phyloP scores from a whole-genome alignment of 1,140 invertebrate genomes.

The Pseudomyrmex concolor region DNA sequence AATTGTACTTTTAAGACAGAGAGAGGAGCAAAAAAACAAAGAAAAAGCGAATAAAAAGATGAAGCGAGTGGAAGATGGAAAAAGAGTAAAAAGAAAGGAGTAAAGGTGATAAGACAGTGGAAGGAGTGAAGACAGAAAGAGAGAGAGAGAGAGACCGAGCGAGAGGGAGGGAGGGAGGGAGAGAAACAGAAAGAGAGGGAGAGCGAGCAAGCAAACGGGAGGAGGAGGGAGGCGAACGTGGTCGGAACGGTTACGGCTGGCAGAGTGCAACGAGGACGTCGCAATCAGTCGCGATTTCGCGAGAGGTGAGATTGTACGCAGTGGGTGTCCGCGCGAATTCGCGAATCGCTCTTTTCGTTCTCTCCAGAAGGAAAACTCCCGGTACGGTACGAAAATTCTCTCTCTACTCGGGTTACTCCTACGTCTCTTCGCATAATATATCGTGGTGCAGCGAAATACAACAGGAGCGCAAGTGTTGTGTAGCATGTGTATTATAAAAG shows the following conservation, averaged over 20 bases:
- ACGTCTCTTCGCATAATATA: background rate
- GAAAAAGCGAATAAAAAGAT: background rate
- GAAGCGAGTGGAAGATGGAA: background rate
- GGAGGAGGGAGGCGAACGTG: slow-evolving; percentile 10
- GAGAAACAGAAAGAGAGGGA: background rate
- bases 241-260: slow-evolving; percentile 13
- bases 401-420: background rate
- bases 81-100: background rate
- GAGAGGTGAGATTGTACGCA: slow-evolving; percentile 32
- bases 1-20: slow-evolving; percentile 1
- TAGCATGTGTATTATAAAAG: too few species aligned
- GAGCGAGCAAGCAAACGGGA: background rate
- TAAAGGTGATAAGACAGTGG: background rate
- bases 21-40: background rate
- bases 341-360: slow-evolving; percentile 4
- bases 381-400: background rate
- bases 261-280: slow-evolving; percentile 43
- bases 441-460: too few species aligned
- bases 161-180: background rate
- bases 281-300: slow-evolving; percentile 47
- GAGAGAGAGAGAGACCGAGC: background rate
- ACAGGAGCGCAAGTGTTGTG: too few species aligned
- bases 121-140: background rate
- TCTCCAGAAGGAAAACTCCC: background rate
- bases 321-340: slow-evolving; percentile 1